Base-by-base conservation (phyloP, 1,140 invertebrate genomes). In the Drosophila ogumai region DNA sequence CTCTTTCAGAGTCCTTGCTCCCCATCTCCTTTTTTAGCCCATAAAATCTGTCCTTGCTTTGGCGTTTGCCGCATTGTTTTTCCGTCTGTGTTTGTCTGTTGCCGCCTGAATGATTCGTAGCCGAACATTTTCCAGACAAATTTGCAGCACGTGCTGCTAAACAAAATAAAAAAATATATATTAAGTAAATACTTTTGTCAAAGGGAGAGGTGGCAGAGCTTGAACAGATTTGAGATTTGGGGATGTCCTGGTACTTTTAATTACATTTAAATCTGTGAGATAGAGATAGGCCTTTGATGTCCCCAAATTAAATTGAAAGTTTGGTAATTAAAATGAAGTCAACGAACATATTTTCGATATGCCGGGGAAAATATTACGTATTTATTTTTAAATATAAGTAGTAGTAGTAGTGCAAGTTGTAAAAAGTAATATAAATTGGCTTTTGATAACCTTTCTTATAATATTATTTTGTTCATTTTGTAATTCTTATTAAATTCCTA, bases 51-150 rank as follows among this genome's bases (percentile, higher is more conserved):
- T 38, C 50, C 32, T 31, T 74, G 60, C 55, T 66, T 36, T 31
- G 58, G 47, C 32, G 55, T 80, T 80, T 79, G 76, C 72, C 80
- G 80, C 84, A 87, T 82, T 87, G 84, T 87, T 88, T 87, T 86
- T 71, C 79, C 68, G 80, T 87, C 64, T 79, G 82, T 79, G 82
- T 87, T 82, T 87, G 75, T 67, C 75, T 67, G 52, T 68, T 79
- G 64, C 67, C 79, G 84, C 76, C 84, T 88, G 67, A 87, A 87
- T 88, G 80, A 88, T 80, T 87, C 72, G 71, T 43, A 68, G 74
- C 72, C 63, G 66, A 73, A 69, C 65, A 71, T 71, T 84, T 68
- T 54, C 61, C 72, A 85, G 82, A 75, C 78, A 82, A 88, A 87
- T 88, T 84, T 84, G 49, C 64, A 74, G 80, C 84, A 82, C 84